These are phyloP conservation scores for Heteropelma amictum DNA, from an alignment of 2,888 invertebrate genomes.

Conservation along the genomic window DNA sequence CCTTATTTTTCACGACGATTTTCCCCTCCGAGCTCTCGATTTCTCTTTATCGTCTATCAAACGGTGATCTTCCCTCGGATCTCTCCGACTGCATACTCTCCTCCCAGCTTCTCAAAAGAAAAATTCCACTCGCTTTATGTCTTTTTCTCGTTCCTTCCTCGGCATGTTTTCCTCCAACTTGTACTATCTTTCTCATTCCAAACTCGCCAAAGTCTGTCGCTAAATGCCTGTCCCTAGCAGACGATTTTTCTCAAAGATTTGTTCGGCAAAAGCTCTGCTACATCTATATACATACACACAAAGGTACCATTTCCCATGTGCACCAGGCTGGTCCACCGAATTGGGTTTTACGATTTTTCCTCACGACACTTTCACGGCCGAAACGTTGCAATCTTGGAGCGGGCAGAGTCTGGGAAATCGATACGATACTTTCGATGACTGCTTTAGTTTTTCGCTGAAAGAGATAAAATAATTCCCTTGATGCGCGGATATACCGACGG, in stretches of 20 bases:
- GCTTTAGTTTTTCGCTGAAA: not conserved
- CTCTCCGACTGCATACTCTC: constrained; percentile 58
- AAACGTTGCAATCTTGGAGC: not conserved
- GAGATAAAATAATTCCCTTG: constrained; percentile 47
- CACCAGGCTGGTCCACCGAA: too few relatives aligned
- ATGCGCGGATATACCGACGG: not conserved
- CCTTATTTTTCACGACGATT: constrained; percentile 23
- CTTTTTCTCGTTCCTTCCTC: constrained; percentile 11
- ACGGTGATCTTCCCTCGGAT: constrained; percentile 63
- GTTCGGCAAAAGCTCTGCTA: not conserved
- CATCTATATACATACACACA: not conserved
- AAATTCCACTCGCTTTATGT: constrained; percentile 2
- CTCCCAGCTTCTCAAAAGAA: constrained; percentile 28
- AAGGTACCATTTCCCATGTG: not conserved
- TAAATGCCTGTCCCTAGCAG: not conserved
- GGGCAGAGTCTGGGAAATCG: constrained; percentile 8
- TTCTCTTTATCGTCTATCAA: constrained; percentile 66
- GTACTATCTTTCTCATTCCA: constrained; percentile 33
- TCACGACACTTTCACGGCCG: not conserved
- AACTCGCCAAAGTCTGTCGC: constrained; percentile 28
- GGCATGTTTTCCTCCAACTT: constrained; percentile 22
- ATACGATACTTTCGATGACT: constrained; percentile 29
- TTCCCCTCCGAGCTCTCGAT: constrained; percentile 15
- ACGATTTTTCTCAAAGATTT: too few relatives aligned
- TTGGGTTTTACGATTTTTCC: constrained; percentile 20